Base-by-base conservation (phyloP, 2,113 vertebrate genomes). In the Neotragus moschatus region DNA sequence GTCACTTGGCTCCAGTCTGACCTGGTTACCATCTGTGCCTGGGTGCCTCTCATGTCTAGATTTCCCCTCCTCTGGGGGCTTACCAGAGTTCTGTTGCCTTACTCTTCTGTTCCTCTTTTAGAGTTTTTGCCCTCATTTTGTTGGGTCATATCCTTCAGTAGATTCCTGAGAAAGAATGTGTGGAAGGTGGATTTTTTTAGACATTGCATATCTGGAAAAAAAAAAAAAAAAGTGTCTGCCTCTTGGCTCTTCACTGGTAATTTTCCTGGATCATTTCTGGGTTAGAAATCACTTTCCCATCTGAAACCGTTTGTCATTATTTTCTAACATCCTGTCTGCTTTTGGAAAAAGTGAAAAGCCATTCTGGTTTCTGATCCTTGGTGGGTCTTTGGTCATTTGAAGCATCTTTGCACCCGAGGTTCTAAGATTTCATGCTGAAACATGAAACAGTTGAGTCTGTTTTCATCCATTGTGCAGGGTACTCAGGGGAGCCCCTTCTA, bases 311-410 rank as follows among this genome's bases (percentile, higher is more conserved):
- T 85, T 55, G 26, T 58, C 33, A 2, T 56, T 92, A 36, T 43
- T 55, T 92, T 63, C 88, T 87, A 26, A 73, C 7, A 85, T 63
- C 28, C 51, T 79, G 8, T 75, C 39, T 55, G 14, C 60, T 91
- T 87, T 53, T 86, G 80, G 51, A 36, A 91, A 81, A 81, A 13
- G 3, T 84, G 61, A 91, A 88, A 88, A 88, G 13, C 36, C 56
- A 28, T 84, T 61, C 55, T 88, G 81, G 26, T 81, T 61, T 55
- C 82, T 63, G 28, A 30, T 39, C 14, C 39, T 82, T 84, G 25
- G 47, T 84, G 89, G 30, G 55, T 79, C 39, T 90, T 84, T 90
- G 36, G 14, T 85, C n/a, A 2, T 56, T 96, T 26, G 73, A 55
- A 90, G 77, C 63, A 56, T 47, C 45, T 77, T 89, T 86, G 80